phyloP scores from a whole-genome alignment of 1,140 invertebrate species.

The Catajapyx aquilonaris region DNA sequence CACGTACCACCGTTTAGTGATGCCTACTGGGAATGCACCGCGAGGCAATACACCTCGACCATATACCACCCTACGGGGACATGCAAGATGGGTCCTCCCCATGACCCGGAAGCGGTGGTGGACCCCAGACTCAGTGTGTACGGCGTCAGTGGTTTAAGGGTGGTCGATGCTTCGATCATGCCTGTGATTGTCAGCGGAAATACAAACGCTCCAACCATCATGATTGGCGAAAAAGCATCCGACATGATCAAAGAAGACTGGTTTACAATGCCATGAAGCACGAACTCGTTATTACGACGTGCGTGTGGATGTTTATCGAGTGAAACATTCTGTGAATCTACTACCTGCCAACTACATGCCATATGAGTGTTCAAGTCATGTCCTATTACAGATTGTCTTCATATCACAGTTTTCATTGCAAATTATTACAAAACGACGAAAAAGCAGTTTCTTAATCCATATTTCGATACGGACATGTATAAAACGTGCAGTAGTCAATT shows the following conservation, averaged over 20 bases:
- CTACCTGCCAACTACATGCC: too few relatives aligned
- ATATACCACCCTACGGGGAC: constrained; percentile 77
- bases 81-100: constrained; percentile 76
- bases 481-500: too few relatives aligned
- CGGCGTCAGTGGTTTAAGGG: constrained; percentile 50
- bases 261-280: too few relatives aligned
- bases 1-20: constrained; percentile 42
- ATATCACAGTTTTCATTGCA: too few relatives aligned
- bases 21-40: constrained; percentile 63
- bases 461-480: too few relatives aligned
- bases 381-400: too few relatives aligned
- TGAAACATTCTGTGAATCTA: too few relatives aligned
- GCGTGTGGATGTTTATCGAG: too few relatives aligned
- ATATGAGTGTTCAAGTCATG: too few relatives aligned
- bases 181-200: constrained; percentile 61
- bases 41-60: constrained; percentile 52
- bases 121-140: constrained; percentile 62
- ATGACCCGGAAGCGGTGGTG: constrained; percentile 65
- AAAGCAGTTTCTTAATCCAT: too few relatives aligned
- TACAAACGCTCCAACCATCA: constrained; percentile 61
- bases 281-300: too few relatives aligned
- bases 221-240: constrained; percentile 65
- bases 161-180: constrained; percentile 73
- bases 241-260: constrained; percentile 65
- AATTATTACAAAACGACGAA: too few relatives aligned